These are phyloP conservation scores for Stigmatopora argus DNA, from an alignment of 2,113 vertebrate genomes.

Conservation along the genomic window DNA sequence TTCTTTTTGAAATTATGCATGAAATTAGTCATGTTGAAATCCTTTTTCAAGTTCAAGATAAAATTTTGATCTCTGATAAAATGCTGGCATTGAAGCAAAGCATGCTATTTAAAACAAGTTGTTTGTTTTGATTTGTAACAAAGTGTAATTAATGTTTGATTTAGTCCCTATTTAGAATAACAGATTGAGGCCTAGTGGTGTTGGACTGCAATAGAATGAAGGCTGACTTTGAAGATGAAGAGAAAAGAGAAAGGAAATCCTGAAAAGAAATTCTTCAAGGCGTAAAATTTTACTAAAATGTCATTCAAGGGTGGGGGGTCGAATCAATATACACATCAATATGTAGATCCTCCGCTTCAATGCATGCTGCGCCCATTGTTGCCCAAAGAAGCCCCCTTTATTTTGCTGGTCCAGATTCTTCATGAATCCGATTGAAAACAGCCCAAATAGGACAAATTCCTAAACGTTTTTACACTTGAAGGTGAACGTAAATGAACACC, in stretches of 20 bases:
- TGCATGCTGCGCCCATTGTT: constrained; percentile 39
- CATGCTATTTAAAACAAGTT: background rate
- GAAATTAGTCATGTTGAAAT: background rate
- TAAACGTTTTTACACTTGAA: constrained; percentile 4
- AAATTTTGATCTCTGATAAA: background rate
- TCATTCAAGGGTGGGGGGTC: background rate
- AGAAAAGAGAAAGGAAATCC: constrained; percentile 14
- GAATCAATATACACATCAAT: constrained; percentile 7
- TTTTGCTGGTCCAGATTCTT: background rate
- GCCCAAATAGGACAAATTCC: background rate
- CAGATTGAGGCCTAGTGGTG: constrained; percentile 56
- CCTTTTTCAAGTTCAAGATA: background rate
- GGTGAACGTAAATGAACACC: constrained; percentile 17
- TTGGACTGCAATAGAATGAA: constrained; percentile 22
- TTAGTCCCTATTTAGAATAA: constrained; percentile 1
- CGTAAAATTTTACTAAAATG: background rate
- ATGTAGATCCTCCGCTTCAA: constrained; percentile 23
- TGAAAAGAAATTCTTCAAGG: constrained; percentile 5
- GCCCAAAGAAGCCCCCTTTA: constrained; percentile 19
- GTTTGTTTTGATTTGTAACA: background rate
- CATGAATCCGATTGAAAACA: constrained; percentile 10
- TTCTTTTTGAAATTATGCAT: background rate
- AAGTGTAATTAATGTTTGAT: background rate
- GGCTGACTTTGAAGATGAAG: background rate
- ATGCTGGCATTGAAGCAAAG: background rate